These are phyloP conservation scores for Argopecten irradians DNA, from an alignment of 1,140 invertebrate genomes.

Conservation along the genomic window DNA sequence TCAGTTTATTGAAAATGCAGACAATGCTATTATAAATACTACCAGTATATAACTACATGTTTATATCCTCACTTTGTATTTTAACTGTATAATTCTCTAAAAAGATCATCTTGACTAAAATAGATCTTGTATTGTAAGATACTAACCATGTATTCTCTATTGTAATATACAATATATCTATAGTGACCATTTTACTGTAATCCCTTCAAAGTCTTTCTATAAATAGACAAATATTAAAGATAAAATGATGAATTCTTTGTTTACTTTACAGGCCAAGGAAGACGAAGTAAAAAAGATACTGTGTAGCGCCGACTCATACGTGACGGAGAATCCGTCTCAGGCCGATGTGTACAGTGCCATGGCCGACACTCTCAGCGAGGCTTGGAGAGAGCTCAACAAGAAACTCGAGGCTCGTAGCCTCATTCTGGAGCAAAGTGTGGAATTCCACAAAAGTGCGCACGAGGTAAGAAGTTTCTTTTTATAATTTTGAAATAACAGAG, in stretches of 20 bases:
- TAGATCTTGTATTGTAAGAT: too few species aligned
- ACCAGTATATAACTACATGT: too few species aligned
- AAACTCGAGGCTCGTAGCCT: constrained; percentile 87
- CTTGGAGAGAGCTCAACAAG: constrained; percentile 91
- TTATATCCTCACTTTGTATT: too few species aligned
- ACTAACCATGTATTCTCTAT: too few species aligned
- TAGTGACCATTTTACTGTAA: too few species aligned
- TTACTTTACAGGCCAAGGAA: constrained; percentile 86
- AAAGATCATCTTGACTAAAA: too few species aligned
- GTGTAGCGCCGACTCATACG: constrained; percentile 89
- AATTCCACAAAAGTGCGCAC: constrained; percentile 76
- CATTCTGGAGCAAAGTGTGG: constrained; percentile 83
- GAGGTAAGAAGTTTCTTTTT: constrained; percentile 73
- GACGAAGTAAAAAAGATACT: constrained; percentile 93
- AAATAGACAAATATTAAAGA: background rate
- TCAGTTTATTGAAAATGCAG: too few species aligned
- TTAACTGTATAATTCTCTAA: too few species aligned
- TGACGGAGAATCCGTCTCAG: constrained; percentile 82
- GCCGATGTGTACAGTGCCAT: constrained; percentile 90
- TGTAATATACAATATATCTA: too few species aligned
- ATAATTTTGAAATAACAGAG: too few species aligned
- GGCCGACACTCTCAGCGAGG: constrained; percentile 90
- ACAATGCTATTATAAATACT: too few species aligned
- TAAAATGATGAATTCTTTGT: constrained; percentile 23
- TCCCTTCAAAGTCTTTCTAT: too few species aligned